A percentile compares a stretch with the other conserved stretches of the same genome.
These are phyloP conservation scores for Amphiprion clarkii DNA, from an alignment of 2,797 vertebrate species.

Conservation along the genomic window DNA sequence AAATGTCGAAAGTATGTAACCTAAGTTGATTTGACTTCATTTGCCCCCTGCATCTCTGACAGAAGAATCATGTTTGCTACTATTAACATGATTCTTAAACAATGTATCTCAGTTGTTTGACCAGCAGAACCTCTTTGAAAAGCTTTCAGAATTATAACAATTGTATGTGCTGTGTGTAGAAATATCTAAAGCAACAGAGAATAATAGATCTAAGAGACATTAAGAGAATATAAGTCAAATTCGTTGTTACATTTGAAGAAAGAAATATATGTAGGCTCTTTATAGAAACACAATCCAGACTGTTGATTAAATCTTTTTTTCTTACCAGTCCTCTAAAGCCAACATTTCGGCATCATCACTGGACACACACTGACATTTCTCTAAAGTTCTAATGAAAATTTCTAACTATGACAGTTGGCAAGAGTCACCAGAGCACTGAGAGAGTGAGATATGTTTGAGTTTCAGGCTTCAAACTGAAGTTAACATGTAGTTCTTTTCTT, in stretches of 20 bases:
- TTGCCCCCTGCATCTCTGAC: too few relatives aligned
- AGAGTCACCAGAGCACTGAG: conserved; percentile 4
- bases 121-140: background rate
- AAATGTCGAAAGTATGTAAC: too few relatives aligned
- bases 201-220: background rate
- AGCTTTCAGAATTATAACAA: background rate
- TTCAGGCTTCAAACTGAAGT: conserved; percentile 18
- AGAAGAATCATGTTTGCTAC: too few relatives aligned
- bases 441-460: conserved; percentile 5
- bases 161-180: background rate
- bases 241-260: background rate
- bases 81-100: background rate
- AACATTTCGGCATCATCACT: conserved; percentile 16
- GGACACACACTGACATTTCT: conserved; percentile 16
- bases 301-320: conserved; percentile 23
- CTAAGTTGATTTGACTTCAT: too few relatives aligned
- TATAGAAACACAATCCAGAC: conserved; percentile 4
- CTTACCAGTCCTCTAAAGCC: conserved; percentile 13
- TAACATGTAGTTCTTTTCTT: conserved; percentile 32
- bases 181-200: background rate
- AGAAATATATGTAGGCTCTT: background rate
- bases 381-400: conserved; percentile 12
- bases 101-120: background rate
- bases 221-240: background rate
- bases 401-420: conserved; percentile 8